Evolutionary conservation across 2,888 invertebrate species (phyloP), one percentile per base, ranked within the genome.

Genomic region (Cephus sareptanus): DNA sequence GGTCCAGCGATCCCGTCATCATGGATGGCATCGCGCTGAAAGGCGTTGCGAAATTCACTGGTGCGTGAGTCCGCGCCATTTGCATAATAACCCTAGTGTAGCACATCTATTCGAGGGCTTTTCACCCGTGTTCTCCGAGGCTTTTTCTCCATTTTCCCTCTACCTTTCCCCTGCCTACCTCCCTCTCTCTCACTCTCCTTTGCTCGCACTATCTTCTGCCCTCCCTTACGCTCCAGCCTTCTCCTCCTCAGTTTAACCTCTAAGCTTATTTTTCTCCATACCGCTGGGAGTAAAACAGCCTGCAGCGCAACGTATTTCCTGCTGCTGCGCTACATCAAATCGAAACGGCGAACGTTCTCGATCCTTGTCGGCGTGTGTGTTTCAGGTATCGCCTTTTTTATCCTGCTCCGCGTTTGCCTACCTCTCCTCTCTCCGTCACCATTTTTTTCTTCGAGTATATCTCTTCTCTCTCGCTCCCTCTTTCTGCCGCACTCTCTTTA

Each of bases 21-120:
- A 95, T 97, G 85, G 97, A 97, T 90, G 96, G 96, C 75, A 96
- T 97, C 86, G 96, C 96, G 13, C 94, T 97, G 89, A 96, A 96
- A 90, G 97, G 97, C 85, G 96, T 96, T 85, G 97, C 97, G 71
- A 90, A 90, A 86, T 89, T 87, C 81, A 90, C 90, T 77, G 90
- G 91, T 90, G 81, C 81, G 87, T 85, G 56, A 74, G 34, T 74
- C 33, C 15, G n/a, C 35, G 30, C 31, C 34, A 13, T 33, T 34
- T 34, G 74, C 34, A 34, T 74, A 74, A 74, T 74, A 74, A 74
- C 34, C 15, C 23, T 34, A 13, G 35, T 15, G 74, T 1, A 34
- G 31, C 70, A 30, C 40, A 1, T 40, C 15, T 11, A 33, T 70
- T 1, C 13, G 70, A 70, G 15, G 15, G 6, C 31, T 15, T 70